Base-by-base conservation (phyloP, 2,888 invertebrate genomes). In the Apamea monoglypha region DNA sequence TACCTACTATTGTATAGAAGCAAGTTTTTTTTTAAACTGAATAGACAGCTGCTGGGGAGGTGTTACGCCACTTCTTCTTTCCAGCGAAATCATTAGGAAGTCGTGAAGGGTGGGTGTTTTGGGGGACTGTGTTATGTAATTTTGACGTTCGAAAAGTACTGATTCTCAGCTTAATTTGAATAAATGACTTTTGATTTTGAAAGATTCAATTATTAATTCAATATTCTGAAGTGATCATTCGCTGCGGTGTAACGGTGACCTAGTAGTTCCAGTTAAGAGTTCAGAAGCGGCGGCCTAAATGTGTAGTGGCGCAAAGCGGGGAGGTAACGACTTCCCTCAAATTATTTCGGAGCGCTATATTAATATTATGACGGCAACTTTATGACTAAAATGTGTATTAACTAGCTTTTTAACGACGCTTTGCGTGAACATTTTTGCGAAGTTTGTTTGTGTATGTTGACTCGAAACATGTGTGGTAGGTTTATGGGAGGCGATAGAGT, bases 281-380 rank as follows among this genome's bases (percentile, higher is more conserved):
- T 90, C 89, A 89, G 85, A 87, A 89, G 90, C 86, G 89, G 80
- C 93, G 93, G 92, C 94, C 93, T 93, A 92, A 94, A 94, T 94
- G 93, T 93, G 91, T 91, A 91, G 88, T 91, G 91, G 89, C 88
- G 91, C 90, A 91, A 90, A 90, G 83, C 86, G 89, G 87, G 81
- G 90, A 89, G 92, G 91, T 92, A 93, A 92, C 91, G 91, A 92
- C 92, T 91, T 90, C 89, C 90, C 91, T 87, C 87, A 91, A 93
- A 92, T 93, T 91, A 92, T 93, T 92, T 92, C 74, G 76, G 88
- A 86, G 80, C 81, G 84, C 86, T 82, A 89, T 91, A 90, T 90
- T 91, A 91, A 88, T 87, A 84, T 89, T 88, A 85, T 86, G 84
- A 79, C 84, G 86, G 78, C n/a, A 84, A 86, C 78, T 88, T 88